Base-by-base conservation (phyloP, 2,113 vertebrate species). In the Ellobius talpinus region DNA sequence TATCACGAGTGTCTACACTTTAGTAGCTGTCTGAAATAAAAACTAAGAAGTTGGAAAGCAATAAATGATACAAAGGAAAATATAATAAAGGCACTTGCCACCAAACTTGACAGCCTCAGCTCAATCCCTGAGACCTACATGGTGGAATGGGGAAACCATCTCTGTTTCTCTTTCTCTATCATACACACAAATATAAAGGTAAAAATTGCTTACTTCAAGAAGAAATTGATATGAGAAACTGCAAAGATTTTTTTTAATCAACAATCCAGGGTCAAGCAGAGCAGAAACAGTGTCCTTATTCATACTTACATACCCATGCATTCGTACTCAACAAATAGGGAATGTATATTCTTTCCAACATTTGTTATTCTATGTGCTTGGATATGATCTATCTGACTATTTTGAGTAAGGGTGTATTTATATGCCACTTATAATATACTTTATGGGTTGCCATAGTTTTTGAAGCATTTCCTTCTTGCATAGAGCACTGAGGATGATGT, bases 41-140 rank as follows among this genome's bases (percentile, higher is more conserved):
- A 70, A 81, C 39, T 61, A 82, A 86, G 76, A 81, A 90, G 45
- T 58, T 70, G 39, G 65, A 97, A 93, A 91, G 45, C 42, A 89
- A 78, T 76, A 91, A 65, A 72, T 79, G 31, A 74, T 33, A 77
- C 45, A 91, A 92, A 63, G 65, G 33, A 93, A 82, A 33, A 79
- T 52, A 45, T 70, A 70, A 70, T 76, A 96, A 82, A 61, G 79
- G n/a, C n/a, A 39, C 36, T 39, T 82, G 36, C 36, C 36, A 13
- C 12, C 79, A 39, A 26, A 36, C 7, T 55, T 29, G n/a, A 84
- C 6, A 84, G 17, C 6, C 21, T 84, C 7, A 63, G 81, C 55
- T 84, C 13, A 94, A 89, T 74, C 42, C 24, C 33, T 39, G 55
- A 68, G 77, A 92, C 31, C 45, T 50, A 78, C 52, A 89, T 17